Evolutionary conservation across 2,113 vertebrate species (phyloP).

Genomic region (Malurus elegans): DNA sequence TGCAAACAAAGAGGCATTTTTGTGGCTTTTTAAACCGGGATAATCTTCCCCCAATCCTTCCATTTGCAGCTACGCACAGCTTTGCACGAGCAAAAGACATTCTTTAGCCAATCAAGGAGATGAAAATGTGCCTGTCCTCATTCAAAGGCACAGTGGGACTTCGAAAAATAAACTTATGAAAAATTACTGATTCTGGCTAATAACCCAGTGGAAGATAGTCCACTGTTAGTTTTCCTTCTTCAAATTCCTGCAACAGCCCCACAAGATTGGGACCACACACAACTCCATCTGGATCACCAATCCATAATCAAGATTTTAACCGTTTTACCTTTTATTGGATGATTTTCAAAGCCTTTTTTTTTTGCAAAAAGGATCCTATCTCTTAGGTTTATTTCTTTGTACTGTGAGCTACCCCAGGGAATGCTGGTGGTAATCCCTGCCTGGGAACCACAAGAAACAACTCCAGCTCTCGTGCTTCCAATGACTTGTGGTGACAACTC

Average conservation of each 20-base stretch:
- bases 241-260: neutral
- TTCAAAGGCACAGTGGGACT: neutral
- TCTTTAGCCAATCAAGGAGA: slow-evolving; percentile 45
- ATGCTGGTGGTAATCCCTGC: neutral
- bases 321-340: neutral
- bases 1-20: slow-evolving; percentile 29
- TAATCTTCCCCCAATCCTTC: slow-evolving; percentile 31
- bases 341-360: neutral
- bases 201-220: neutral
- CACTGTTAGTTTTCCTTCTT: neutral
- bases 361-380: neutral
- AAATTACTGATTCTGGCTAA: neutral
- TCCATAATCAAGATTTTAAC: neutral
- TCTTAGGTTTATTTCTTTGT: neutral
- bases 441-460: neutral
- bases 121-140: slow-evolving; percentile 12
- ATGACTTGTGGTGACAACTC: neutral
- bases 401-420: neutral
- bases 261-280: neutral
- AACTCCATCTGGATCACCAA: neutral
- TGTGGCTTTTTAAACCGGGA: slow-evolving; percentile 45
- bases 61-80: slow-evolving; percentile 18
- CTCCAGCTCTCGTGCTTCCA: neutral
- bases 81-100: slow-evolving; percentile 35
- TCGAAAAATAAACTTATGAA: neutral